phyloP scores from a whole-genome alignment of 2,113 vertebrate genomes.

The Campylorhamphus procurvoides region DNA sequence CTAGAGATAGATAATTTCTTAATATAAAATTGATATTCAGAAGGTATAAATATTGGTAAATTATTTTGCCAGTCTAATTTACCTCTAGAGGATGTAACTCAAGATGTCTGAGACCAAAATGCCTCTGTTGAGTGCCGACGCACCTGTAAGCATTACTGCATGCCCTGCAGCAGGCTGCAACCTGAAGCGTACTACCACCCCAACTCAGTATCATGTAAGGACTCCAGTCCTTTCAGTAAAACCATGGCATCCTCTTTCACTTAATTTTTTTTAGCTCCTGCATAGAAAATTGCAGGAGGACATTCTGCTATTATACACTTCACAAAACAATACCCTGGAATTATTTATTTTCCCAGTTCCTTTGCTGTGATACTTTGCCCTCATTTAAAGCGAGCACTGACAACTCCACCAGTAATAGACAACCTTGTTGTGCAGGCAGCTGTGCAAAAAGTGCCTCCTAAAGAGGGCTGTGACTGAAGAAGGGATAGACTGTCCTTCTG shows the following conservation, averaged over 20 bases:
- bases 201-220: accelerated
- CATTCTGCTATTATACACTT: neutral
- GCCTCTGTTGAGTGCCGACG: accelerated
- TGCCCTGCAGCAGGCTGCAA: accelerated
- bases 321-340: neutral
- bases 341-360: neutral
- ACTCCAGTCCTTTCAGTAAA: neutral
- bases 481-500: neutral
- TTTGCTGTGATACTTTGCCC: neutral
- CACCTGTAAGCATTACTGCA: neutral
- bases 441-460: neutral
- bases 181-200: accelerated
- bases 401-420: accelerated
- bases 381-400: neutral
- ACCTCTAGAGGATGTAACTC: neutral
- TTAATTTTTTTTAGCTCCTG: neutral
- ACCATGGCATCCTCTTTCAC: neutral
- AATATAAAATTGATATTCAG: neutral
- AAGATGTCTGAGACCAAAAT: neutral
- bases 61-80: neutral
- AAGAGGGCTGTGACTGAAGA: neutral
- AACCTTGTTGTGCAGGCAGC: neutral
- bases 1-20: neutral
- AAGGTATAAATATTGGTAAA: neutral
- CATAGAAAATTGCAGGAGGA: accelerated